phyloP scores from a whole-genome alignment of 1,140 invertebrate genomes.

The Cherax destructor region DNA sequence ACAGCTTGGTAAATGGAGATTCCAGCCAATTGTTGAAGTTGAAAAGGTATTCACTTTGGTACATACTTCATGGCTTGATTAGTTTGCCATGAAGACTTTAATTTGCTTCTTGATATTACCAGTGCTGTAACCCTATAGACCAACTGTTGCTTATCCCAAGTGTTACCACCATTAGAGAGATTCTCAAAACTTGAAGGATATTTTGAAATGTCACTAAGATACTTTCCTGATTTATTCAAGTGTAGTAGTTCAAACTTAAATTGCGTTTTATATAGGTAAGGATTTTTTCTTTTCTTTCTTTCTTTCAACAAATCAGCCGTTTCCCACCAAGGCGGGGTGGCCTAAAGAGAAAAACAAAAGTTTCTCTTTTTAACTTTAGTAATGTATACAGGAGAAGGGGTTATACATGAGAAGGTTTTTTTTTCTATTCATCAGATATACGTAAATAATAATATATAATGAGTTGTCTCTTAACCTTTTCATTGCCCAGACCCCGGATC shows the following conservation, averaged over 20 bases:
- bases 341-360: too few relatives aligned
- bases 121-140: background rate
- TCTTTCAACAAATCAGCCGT: too few relatives aligned
- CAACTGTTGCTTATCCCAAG: constrained; percentile 8
- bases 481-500: too few relatives aligned
- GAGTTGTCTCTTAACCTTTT: too few relatives aligned
- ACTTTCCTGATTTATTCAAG: background rate
- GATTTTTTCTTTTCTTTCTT: too few relatives aligned
- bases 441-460: too few relatives aligned
- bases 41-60: constrained; percentile 43
- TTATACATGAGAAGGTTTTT: too few relatives aligned
- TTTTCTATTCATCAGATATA: too few relatives aligned
- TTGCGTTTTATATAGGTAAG: too few relatives aligned
- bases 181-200: background rate
- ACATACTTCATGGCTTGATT: constrained; percentile 18
- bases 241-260: background rate
- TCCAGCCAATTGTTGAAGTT: constrained; percentile 49
- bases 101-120: constrained; percentile 1
- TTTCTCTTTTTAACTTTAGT: too few relatives aligned
- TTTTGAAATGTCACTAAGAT: background rate
- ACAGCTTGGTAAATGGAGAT: constrained; percentile 49
- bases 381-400: too few relatives aligned
- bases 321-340: too few relatives aligned
- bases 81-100: constrained; percentile 4
- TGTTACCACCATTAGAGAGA: background rate